These are phyloP conservation scores for Hylaeus anthracinus DNA, from an alignment of 1,140 invertebrate species.

Conservation along the genomic window DNA sequence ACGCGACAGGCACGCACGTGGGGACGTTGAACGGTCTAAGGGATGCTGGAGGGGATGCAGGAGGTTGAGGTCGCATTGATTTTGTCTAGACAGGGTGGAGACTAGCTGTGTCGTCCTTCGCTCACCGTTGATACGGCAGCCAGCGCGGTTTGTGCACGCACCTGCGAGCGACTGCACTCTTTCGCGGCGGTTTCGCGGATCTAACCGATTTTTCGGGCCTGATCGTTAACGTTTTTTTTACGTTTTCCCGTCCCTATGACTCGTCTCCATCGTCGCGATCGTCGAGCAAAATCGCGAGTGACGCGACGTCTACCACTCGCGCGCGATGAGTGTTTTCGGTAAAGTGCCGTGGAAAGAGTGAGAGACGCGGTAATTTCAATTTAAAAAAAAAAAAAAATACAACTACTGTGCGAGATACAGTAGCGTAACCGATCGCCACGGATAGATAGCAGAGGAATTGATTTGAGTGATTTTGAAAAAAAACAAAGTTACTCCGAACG, in stretches of 20 bases:
- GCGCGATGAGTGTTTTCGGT: neutral
- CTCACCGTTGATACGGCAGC: constrained; percentile 49
- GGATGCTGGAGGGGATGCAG: constrained; percentile 56
- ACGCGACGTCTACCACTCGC: neutral
- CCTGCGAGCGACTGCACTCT: constrained; percentile 14
- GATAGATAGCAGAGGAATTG: too few relatives aligned
- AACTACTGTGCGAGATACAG: too few relatives aligned
- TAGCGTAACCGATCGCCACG: too few relatives aligned
- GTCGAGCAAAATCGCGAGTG: too few relatives aligned
- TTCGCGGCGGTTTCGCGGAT: too few relatives aligned
- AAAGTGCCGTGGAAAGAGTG: constrained; percentile 9
- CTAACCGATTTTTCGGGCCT: neutral
- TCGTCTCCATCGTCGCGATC: too few relatives aligned
- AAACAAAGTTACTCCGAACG: too few relatives aligned
- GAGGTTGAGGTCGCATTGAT: constrained; percentile 77
- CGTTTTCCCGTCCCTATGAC: too few relatives aligned
- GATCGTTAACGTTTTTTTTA: neutral
- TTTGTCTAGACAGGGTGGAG: constrained; percentile 79
- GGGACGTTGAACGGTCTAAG: constrained; percentile 56
- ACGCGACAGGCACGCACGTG: constrained; percentile 46
- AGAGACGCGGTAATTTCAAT: neutral
- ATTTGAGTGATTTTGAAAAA: too few relatives aligned
- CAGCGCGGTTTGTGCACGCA: constrained; percentile 31
- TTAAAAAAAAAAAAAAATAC: too few relatives aligned
- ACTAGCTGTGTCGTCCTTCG: constrained; percentile 68